Evolutionary conservation across 2,113 vertebrate genomes (phyloP), one percentile per base, ranked within the genome.

Genomic region (Scophthalmus maximus): DNA sequence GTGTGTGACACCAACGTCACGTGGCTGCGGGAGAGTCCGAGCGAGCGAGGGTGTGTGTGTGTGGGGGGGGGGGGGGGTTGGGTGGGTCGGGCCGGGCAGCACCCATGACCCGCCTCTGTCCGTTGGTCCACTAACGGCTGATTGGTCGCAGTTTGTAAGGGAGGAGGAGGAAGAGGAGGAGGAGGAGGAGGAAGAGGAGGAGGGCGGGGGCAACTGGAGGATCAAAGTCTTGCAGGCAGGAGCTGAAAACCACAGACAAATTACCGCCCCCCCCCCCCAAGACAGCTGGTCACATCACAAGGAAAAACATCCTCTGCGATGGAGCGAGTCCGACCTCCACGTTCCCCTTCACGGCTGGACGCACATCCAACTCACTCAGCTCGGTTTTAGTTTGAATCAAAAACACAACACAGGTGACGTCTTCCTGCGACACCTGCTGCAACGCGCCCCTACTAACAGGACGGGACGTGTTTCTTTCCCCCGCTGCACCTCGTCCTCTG

Each of bases 241-340:
- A 58, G 78, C 78, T 51, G 18, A 60, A 72, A 76, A 86, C 76
- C 83, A 81, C 88, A 76, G 56, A 74, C 79, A 77, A 77, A 81
- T 74, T 65, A 83, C 6, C 68, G 68, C 26, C 52, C 73, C 78
- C 49, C 52, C 76, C 65, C 38, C 46, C 32, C 5, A 17, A 63
- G 77, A 71, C 81, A 81, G 83, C 81, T 65, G 82, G 52, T 59
- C 50, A 1, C 53, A 59, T 32, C 30, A 77, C 32, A 15, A 73
- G 42, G 47, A 78, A 67, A 68, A 89, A 82, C 85, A 78, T 82
- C 87, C 82, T 79, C 68, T 66, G 34, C 52, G 14, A 56, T 63
- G 5, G 22, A 27, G 65, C 9, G 63, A 10, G 61, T 18, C 18
- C 25, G 12, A 8, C 17, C 50, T 5, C 34, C 20, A 8, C 44